Evolutionary conservation across 2,797 vertebrate genomes (phyloP).

Genomic region (Lates japonicus): DNA sequence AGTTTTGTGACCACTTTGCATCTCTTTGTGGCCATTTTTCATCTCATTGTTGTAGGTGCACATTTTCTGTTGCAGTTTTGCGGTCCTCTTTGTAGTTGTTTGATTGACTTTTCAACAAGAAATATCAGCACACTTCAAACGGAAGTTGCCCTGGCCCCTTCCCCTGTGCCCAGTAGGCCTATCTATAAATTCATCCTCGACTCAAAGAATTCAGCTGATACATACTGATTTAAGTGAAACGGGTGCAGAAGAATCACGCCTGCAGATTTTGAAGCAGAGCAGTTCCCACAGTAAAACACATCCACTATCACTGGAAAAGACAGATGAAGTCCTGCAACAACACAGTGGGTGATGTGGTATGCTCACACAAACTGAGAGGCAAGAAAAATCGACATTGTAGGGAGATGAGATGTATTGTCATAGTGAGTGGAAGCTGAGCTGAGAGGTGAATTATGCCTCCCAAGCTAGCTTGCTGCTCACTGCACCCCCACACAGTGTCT

Average conservation of each 20-base stretch:
- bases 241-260: background rate
- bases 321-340: slow-evolving; percentile 27
- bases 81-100: background rate
- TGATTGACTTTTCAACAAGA: background rate
- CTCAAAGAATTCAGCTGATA: background rate
- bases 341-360: slow-evolving; percentile 21
- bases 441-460: slow-evolving; percentile 66
- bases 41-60: background rate
- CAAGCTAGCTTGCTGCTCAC: slow-evolving; percentile 55
- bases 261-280: background rate
- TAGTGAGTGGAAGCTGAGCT: slow-evolving; percentile 54
- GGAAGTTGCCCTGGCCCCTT: no score
- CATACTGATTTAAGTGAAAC: background rate
- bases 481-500: slow-evolving; percentile 81
- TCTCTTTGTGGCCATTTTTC: background rate
- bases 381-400: slow-evolving; percentile 33
- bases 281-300: background rate
- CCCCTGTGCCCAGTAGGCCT: background rate
- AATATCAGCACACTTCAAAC: background rate
- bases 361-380: slow-evolving; percentile 30
- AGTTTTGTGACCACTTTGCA: background rate
- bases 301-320: slow-evolving; percentile 15
- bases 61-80: background rate
- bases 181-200: background rate
- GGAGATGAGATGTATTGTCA: slow-evolving; percentile 54